Evolutionary conservation across 2,113 vertebrate species (phyloP).

Genomic region (Silurus meridionalis): DNA sequence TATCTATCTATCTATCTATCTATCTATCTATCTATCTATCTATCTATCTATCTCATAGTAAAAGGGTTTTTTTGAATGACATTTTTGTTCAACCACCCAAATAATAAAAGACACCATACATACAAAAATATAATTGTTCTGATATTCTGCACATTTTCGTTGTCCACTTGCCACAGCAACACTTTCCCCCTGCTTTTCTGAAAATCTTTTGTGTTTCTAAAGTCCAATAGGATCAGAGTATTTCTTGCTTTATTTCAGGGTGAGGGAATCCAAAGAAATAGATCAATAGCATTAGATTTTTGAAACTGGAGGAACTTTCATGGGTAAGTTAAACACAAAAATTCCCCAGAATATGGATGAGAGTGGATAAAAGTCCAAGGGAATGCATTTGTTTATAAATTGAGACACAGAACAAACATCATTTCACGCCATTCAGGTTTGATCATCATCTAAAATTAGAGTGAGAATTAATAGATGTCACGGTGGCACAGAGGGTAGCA

Average conservation of each 20-base stretch:
- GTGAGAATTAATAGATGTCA: not conserved
- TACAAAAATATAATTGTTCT: not conserved
- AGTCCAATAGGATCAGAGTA: constrained; percentile 48
- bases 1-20: not conserved
- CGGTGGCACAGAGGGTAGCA: not conserved
- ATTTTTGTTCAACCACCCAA: not conserved
- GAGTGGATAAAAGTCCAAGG: constrained; percentile 1
- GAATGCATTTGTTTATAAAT: not conserved
- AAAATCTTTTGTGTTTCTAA: not conserved
- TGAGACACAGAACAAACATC: not conserved
- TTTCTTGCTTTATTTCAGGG: constrained; percentile 45
- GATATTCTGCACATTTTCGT: not conserved
- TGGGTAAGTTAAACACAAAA: constrained; percentile 26
- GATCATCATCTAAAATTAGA: constrained; percentile 1
- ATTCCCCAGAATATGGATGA: constrained; percentile 19
- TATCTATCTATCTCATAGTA: too few species aligned
- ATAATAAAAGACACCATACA: not conserved
- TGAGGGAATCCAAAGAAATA: constrained; percentile 46
- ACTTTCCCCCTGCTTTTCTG: not conserved
- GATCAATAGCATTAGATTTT: constrained; percentile 33
- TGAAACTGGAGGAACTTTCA: constrained; percentile 35
- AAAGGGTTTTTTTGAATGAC: not conserved
- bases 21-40: too few species aligned
- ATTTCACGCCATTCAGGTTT: not conserved
- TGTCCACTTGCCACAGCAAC: not conserved